Evolutionary conservation across 2,113 vertebrate species (phyloP).

Genomic region (Carlito syrichta): DNA sequence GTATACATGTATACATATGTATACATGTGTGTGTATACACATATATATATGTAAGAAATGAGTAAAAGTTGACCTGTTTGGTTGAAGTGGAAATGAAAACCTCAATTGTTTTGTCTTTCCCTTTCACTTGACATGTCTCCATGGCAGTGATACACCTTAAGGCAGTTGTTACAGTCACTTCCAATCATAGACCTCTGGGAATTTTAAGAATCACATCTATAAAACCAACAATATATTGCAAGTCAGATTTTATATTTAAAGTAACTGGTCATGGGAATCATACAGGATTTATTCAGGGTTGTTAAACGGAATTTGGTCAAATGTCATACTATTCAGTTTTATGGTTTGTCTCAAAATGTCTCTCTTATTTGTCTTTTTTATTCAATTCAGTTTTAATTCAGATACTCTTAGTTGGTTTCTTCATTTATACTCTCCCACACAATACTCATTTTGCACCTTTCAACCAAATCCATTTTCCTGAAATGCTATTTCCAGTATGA

Average conservation of each 20-base stretch:
- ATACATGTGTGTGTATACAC: too few relatives aligned
- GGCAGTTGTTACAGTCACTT: background rate
- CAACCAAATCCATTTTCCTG: background rate
- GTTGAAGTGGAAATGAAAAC: background rate
- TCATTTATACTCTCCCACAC: background rate
- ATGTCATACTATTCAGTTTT: background rate
- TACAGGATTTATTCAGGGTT: background rate
- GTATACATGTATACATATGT: too few relatives aligned
- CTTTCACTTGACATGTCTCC: fast-evolving
- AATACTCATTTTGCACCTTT: background rate
- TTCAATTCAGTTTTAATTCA: background rate
- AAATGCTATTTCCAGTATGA: background rate
- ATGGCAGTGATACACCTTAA: background rate
- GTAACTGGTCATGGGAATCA: background rate
- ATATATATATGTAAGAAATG: too few relatives aligned
- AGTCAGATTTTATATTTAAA: background rate
- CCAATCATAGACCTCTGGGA: background rate
- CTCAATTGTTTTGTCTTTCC: background rate
- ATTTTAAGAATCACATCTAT: background rate
- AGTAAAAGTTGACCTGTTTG: background rate
- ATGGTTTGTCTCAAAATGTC: background rate
- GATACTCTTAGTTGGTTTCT: background rate
- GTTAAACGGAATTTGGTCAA: background rate
- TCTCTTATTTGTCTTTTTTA: background rate
- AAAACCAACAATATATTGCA: background rate